Conservation (phyloP, 1,140 invertebrate genomes). For the Drosophila tani region DNA sequence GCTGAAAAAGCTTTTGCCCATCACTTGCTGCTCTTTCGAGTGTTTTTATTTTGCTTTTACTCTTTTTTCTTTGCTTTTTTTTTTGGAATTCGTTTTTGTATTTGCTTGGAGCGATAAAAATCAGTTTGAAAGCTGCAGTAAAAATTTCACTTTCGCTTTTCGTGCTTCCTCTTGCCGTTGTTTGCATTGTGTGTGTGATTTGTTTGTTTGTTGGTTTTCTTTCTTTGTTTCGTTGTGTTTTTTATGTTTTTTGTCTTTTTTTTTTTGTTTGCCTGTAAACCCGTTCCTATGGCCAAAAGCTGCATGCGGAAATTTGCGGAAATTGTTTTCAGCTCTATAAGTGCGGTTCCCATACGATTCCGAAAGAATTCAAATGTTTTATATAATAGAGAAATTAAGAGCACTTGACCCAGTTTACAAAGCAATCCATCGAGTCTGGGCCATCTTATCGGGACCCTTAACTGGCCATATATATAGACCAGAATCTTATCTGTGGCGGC, state of each 20-base stretch:
- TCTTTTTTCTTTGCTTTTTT: conserved; percentile 2
- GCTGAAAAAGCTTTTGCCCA: conserved; percentile 32
- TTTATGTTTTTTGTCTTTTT: not conserved
- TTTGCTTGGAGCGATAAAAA: conserved; percentile 66
- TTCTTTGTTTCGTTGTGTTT: conserved; percentile 34
- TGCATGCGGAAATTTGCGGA: conserved; percentile 57
- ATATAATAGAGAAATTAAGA: conserved; percentile 30
- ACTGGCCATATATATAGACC: not conserved
- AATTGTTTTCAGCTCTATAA: conserved; percentile 28
- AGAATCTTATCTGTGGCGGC: conserved; percentile 18
- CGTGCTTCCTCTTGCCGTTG: conserved; percentile 66
- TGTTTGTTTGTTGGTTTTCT: conserved; percentile 59
- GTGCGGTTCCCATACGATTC: conserved; percentile 19
- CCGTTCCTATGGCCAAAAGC: conserved; percentile 40
- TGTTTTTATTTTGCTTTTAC: conserved; percentile 33
- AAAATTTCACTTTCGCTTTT: conserved; percentile 85
- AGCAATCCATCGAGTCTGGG: not conserved
- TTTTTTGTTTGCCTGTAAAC: conserved; percentile 44
- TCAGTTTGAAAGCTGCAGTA: conserved; percentile 73
- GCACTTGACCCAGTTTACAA: conserved; percentile 48
- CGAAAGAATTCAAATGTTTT: conserved; percentile 36
- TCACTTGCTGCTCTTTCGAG: conserved; percentile 35
- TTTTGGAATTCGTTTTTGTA: conserved; percentile 1
- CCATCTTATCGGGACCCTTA: conserved; percentile 20
- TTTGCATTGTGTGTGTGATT: conserved; percentile 59